Evolutionary conservation across 37 sponge, comb jelly and placozoan species (phyloP).

Genomic region (Ianthella basta): DNA sequence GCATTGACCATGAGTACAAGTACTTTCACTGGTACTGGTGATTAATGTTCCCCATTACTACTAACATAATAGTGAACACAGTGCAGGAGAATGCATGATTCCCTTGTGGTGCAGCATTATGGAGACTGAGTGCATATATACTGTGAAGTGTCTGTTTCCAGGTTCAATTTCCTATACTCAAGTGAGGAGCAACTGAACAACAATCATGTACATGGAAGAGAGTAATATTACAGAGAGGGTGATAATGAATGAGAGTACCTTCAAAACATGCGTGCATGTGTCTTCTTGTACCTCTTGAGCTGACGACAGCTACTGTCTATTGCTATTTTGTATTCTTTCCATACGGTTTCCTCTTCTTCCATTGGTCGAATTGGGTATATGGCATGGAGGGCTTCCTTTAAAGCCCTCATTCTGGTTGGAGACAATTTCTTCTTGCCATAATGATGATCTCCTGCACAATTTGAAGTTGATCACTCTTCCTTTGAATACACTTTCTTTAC

Average conservation of each 20-base stretch:
- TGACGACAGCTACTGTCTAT: conserved; percentile 20
- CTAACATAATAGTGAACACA: no score
- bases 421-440: conserved; percentile 20
- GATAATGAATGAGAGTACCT: not conserved
- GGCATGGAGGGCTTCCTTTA: not conserved
- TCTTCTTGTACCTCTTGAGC: not conserved
- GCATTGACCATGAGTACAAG: no score
- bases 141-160: no score
- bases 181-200: no score
- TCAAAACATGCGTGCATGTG: not conserved
- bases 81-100: no score
- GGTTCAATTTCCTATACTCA: no score
- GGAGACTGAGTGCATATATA: no score
- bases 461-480: conserved; percentile 10
- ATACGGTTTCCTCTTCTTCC: not conserved
- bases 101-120: no score
- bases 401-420: not conserved
- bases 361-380: conserved; percentile 3
- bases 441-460: conserved; percentile 19
- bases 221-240: not conserved
- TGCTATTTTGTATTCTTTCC: conserved; percentile 14
- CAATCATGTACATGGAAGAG: no score
- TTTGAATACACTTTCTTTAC: not conserved
- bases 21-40: no score
- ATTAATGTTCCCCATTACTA: no score